Conservation (phyloP, 2,113 vertebrate genomes). For the mouse (Mus musculus) region GRCm39 chr2:97521001-97521500, state of each 20-base stretch:
- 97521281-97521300: not conserved
- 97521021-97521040: not conserved
- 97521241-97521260: constrained; percentile 12
- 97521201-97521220: not conserved
- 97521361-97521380: constrained; percentile 40
- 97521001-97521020: not conserved
- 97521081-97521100: not conserved
- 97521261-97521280: not conserved
- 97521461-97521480: constrained; percentile 68
- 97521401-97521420: constrained; percentile 65
- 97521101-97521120: not conserved
- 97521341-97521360: not conserved
- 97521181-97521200: not conserved
- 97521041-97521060: not conserved
- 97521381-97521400: not conserved
- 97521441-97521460: constrained; percentile 70
- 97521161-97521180: not conserved
- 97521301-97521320: not conserved
- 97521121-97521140: not conserved
- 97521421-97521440: constrained; percentile 59
- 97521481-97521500: constrained; percentile 70
- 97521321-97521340: constrained; percentile 5
- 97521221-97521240: not conserved
- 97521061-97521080: not conserved
- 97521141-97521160: not conserved